Evolutionary conservation across 2,888 invertebrate genomes (phyloP).

Genomic region (Watsonalla binaria): DNA sequence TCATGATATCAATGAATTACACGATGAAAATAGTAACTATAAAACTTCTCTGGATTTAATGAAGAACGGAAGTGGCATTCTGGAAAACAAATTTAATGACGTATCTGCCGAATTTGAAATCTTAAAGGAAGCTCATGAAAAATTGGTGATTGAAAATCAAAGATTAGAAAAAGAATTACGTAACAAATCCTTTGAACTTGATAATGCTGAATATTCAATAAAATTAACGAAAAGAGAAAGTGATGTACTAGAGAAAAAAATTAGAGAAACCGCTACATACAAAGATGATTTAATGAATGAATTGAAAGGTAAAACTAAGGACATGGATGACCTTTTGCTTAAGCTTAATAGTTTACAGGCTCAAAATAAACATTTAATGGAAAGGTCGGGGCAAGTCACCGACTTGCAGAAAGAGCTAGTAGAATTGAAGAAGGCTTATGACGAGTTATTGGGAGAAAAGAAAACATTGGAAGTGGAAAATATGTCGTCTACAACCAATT

Average conservation of each 20-base stretch:
- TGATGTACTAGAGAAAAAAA: slow-evolving; percentile 28
- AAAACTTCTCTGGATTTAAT: slow-evolving; percentile 37
- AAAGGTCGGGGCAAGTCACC: slow-evolving; percentile 21
- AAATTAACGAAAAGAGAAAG: slow-evolving; percentile 42
- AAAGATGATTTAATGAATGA: slow-evolving; percentile 34
- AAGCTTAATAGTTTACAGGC: slow-evolving; percentile 20
- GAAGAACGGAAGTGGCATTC: slow-evolving; percentile 40
- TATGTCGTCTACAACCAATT: slow-evolving; percentile 24
- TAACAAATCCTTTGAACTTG: slow-evolving; percentile 32
- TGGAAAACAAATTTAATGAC: slow-evolving; percentile 40
- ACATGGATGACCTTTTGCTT: slow-evolving; percentile 23
- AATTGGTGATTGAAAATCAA: slow-evolving; percentile 32
- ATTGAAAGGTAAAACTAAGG: slow-evolving; percentile 29
- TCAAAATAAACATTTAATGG: slow-evolving; percentile 25
- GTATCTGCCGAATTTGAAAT: slow-evolving; percentile 29
- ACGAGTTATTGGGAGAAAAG: slow-evolving; percentile 33
- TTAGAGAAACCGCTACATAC: slow-evolving; percentile 30
- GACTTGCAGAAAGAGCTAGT: slow-evolving; percentile 30
- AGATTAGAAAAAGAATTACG: slow-evolving; percentile 38
- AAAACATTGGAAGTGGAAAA: slow-evolving; percentile 40
- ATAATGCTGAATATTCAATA: slow-evolving; percentile 30
- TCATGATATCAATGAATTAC: slow-evolving; percentile 34
- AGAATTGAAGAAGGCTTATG: slow-evolving; percentile 24
- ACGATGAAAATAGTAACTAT: slow-evolving; percentile 40
- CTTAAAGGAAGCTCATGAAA: slow-evolving; percentile 35